Evolutionary conservation across 1,140 invertebrate species (phyloP).

Genomic region (Bombus vancouverensis): DNA sequence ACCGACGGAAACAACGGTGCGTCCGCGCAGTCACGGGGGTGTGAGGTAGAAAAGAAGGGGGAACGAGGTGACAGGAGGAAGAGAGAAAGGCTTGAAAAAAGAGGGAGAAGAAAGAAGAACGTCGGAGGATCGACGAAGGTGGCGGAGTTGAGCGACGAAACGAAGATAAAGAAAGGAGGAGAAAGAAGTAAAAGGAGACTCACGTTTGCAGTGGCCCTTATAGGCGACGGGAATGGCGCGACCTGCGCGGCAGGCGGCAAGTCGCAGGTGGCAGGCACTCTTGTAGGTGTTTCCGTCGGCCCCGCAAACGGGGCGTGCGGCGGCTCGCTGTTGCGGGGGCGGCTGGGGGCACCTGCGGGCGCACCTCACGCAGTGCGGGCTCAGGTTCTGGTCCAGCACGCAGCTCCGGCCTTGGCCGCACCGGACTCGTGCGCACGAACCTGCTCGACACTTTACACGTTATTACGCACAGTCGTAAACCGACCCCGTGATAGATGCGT

Average conservation of each 20-base stretch:
- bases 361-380: constrained; percentile 92
- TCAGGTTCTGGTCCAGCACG: constrained; percentile 92
- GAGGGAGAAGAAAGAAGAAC: neutral
- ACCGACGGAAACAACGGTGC: neutral
- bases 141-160: neutral
- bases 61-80: too few relatives aligned
- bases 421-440: constrained; percentile 89
- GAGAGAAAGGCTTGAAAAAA: neutral
- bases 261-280: constrained; percentile 92
- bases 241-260: constrained; percentile 91
- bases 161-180: neutral
- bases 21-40: neutral
- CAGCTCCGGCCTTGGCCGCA: constrained; percentile 92
- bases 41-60: neutral
- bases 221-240: constrained; percentile 93
- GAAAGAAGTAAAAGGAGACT: constrained; percentile 72
- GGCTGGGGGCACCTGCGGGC: constrained; percentile 85
- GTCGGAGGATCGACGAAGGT: too few relatives aligned
- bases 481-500: constrained; percentile 55
- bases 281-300: constrained; percentile 93
- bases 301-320: constrained; percentile 89
- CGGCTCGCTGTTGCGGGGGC: constrained; percentile 77
- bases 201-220: constrained; percentile 92
- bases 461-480: constrained; percentile 78
- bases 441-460: constrained; percentile 83